phyloP scores from a whole-genome alignment of 2,888 invertebrate genomes.

The Ganaspis brasiliensis region DNA sequence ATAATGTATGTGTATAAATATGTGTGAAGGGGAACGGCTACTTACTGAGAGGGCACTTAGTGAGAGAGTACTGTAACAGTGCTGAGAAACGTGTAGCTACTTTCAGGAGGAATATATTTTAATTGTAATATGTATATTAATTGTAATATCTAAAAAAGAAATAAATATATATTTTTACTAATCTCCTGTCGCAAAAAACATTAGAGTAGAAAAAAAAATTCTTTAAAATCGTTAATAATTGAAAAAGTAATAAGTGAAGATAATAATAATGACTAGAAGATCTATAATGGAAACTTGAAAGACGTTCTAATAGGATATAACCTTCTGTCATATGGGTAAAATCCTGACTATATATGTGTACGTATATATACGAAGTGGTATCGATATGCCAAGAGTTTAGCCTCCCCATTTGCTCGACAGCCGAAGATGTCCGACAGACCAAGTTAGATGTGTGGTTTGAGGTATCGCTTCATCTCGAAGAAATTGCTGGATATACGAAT shows the following conservation, averaged over 20 bases:
- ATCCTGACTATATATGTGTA: conserved; percentile 71
- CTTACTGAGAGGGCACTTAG: too few relatives aligned
- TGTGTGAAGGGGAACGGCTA: too few relatives aligned
- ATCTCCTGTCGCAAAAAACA: too few relatives aligned
- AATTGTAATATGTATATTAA: too few relatives aligned
- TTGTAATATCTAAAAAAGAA: too few relatives aligned
- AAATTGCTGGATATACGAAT: conserved; percentile 11
- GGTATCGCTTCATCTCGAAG: conserved; percentile 21
- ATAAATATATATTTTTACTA: too few relatives aligned
- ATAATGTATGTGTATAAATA: too few relatives aligned
- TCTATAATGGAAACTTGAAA: conserved; percentile 47
- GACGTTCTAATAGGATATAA: conserved; percentile 55
- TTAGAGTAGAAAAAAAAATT: too few relatives aligned
- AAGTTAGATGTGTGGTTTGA: conserved; percentile 28
- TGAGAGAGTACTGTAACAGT: too few relatives aligned
- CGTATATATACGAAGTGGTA: conserved; percentile 65
- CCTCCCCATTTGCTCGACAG: conserved; percentile 50
- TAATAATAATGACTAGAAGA: conserved; percentile 30
- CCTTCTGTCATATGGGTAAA: conserved; percentile 74
- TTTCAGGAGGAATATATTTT: too few relatives aligned
- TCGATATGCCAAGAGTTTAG: conserved; percentile 71
- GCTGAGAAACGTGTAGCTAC: too few relatives aligned
- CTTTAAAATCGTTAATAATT: too few relatives aligned
- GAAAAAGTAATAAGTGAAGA: neutral
- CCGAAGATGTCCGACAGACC: conserved; percentile 61